Evolutionary conservation across 2,888 invertebrate genomes (phyloP).

Genomic region (Chrysotoxum bicinctum): DNA sequence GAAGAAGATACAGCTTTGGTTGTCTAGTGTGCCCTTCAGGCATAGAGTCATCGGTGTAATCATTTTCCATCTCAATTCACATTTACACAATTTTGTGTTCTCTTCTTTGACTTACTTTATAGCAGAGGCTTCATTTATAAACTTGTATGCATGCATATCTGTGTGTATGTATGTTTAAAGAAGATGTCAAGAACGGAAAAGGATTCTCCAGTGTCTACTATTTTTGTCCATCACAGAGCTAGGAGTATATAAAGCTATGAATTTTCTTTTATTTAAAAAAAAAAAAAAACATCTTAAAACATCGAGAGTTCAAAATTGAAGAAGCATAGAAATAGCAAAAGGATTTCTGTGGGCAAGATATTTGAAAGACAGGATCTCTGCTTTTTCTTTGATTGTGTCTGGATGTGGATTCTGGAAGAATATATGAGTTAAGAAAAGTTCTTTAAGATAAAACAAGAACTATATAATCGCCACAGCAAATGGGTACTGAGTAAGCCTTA

Average conservation of each 20-base stretch:
- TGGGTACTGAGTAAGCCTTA: background rate
- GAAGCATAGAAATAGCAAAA: constrained; percentile 14
- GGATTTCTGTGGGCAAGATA: constrained; percentile 54
- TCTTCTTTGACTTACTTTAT: constrained; percentile 42
- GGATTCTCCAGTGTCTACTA: constrained; percentile 37
- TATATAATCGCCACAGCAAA: background rate
- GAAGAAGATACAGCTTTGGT: background rate
- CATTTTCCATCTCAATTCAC: constrained; percentile 70
- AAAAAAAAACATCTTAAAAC: background rate
- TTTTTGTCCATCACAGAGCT: constrained; percentile 34
- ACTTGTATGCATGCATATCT: background rate
- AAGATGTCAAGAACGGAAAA: constrained; percentile 58
- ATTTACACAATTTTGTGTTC: constrained; percentile 58
- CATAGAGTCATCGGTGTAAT: constrained; percentile 30
- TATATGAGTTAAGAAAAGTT: constrained; percentile 13
- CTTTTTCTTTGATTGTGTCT: constrained; percentile 21
- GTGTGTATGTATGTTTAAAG: background rate
- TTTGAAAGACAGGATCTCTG: constrained; percentile 49
- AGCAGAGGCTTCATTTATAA: constrained; percentile 35
- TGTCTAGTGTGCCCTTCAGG: constrained; percentile 26
- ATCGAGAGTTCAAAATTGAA: constrained; percentile 32
- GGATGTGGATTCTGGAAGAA: background rate
- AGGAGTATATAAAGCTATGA: background rate
- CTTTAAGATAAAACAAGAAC: constrained; percentile 4
- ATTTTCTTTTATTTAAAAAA: background rate